Evolutionary conservation across 2,113 vertebrate species (phyloP).

Genomic region (Ailuropoda melanoleuca): DNA sequence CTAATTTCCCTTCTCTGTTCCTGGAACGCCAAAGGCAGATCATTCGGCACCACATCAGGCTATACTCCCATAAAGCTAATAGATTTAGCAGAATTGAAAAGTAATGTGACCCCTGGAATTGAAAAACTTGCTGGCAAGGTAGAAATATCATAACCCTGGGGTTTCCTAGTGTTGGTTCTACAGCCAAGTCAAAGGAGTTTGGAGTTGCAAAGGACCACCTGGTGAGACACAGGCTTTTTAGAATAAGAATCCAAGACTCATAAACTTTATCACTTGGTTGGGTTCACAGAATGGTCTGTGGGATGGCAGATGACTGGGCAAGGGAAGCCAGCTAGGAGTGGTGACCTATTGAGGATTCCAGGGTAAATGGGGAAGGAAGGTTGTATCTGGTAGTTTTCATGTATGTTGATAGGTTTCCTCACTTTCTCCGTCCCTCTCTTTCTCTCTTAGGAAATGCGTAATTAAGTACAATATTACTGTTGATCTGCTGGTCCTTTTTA

Average conservation of each 20-base stretch:
- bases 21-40: conserved; percentile 17
- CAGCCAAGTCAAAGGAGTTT: background rate
- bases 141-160: conserved; percentile 21
- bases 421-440: background rate
- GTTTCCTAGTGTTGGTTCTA: background rate
- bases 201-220: conserved; percentile 35
- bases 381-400: background rate
- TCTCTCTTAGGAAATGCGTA: background rate
- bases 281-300: background rate
- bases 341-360: background rate
- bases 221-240: background rate
- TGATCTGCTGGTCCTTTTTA: background rate
- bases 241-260: background rate
- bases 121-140: conserved; percentile 38
- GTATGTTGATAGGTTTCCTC: background rate
- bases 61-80: conserved; percentile 53
- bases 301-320: background rate
- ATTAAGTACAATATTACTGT: background rate
- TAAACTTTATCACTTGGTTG: background rate
- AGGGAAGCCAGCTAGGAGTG: background rate
- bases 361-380: background rate
- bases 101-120: conserved; percentile 44
- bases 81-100: conserved; percentile 68
- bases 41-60: background rate
- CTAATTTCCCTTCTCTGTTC: conserved; percentile 41